Evolutionary conservation across 2,888 invertebrate species (phyloP).

Genomic region (Cremastinae sp.): DNA sequence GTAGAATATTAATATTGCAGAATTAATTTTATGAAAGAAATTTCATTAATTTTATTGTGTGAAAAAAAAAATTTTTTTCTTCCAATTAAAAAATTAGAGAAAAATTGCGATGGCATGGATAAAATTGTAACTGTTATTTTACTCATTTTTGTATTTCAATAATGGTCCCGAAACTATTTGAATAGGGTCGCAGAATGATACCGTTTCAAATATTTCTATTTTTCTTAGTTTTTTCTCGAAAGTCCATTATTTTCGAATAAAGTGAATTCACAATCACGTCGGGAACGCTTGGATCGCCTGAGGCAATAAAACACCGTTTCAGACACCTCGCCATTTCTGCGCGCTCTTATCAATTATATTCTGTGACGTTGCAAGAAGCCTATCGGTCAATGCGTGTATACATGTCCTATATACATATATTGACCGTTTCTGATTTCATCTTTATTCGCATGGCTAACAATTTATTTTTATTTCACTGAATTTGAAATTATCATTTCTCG

Average conservation of each 20-base stretch:
- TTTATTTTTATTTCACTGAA: background rate
- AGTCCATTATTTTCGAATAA: constrained; percentile 6
- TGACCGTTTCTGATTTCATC: too few relatives aligned
- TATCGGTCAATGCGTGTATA: constrained; percentile 5
- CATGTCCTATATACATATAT: background rate
- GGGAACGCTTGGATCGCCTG: constrained; percentile 31
- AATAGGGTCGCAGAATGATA: too few relatives aligned
- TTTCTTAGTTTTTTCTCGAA: constrained; percentile 6
- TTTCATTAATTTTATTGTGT: too few relatives aligned
- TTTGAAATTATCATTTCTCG: background rate
- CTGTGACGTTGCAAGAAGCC: constrained; percentile 46
- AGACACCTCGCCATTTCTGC: constrained; percentile 38
- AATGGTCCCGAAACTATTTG: too few relatives aligned
- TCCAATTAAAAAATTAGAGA: too few relatives aligned
- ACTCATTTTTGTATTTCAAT: too few relatives aligned
- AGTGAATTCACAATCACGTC: constrained; percentile 33
- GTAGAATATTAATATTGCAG: background rate
- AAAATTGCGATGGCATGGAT: too few relatives aligned
- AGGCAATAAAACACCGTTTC: constrained; percentile 11
- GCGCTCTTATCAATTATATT: constrained; percentile 48
- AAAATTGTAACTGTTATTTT: too few relatives aligned
- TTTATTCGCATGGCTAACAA: too few relatives aligned
- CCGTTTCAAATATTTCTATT: too few relatives aligned
- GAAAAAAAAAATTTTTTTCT: too few relatives aligned
- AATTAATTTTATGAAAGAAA: too few relatives aligned